Evolutionary conservation across 2,113 vertebrate species (phyloP).

Genomic region (Eurystomus gularis): DNA sequence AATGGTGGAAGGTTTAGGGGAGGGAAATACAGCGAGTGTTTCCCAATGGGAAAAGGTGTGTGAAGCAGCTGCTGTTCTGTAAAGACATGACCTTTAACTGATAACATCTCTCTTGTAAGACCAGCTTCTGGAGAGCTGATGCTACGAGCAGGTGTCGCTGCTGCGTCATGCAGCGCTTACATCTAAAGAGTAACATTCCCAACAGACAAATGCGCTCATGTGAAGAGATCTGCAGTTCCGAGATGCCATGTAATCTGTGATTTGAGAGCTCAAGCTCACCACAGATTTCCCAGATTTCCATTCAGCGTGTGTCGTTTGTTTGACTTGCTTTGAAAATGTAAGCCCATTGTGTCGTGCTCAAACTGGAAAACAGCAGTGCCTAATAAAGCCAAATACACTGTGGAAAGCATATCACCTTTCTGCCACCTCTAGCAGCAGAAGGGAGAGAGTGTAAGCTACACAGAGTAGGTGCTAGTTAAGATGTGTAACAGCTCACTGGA

Average conservation of each 20-base stretch:
- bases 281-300: not conserved
- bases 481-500: not conserved
- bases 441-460: not conserved
- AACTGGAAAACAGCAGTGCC: not conserved
- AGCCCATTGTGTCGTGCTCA: not conserved
- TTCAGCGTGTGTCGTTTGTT: not conserved
- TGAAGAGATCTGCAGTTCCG: not conserved
- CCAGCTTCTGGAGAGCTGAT: not conserved
- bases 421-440: not conserved
- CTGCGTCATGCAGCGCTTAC: not conserved
- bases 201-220: not conserved
- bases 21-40: not conserved
- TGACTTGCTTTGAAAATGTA: not conserved
- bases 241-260: not conserved
- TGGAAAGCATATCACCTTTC: not conserved
- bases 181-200: not conserved
- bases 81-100: not conserved
- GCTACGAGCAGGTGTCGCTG: not conserved
- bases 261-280: not conserved
- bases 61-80: not conserved
- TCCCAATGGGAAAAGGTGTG: not conserved
- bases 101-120: not conserved
- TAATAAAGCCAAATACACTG: not conserved
- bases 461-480: not conserved
- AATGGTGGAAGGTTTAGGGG: not conserved